phyloP scores from a whole-genome alignment of 1,140 invertebrate genomes.

The Drosophila simulans region DNA sequence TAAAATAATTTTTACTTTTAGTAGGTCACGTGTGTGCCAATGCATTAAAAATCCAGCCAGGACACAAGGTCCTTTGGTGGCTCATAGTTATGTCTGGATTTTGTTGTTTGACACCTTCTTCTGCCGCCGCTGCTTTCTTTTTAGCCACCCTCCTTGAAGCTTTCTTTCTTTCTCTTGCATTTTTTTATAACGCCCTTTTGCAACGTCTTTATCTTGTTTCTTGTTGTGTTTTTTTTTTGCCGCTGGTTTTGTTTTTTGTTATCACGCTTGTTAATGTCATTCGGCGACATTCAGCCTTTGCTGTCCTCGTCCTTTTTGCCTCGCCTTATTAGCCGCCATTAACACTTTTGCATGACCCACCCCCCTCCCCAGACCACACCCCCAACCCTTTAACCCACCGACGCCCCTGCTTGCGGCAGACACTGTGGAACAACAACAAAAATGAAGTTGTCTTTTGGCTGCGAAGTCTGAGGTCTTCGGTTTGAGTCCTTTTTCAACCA shows the following conservation, averaged over 20 bases:
- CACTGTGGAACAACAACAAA: conserved; percentile 15
- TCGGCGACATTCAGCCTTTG: conserved; percentile 18
- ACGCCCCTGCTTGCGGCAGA: conserved; percentile 12
- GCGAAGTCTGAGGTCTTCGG: background rate
- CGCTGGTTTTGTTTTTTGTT: conserved; percentile 47
- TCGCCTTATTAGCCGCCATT: conserved; percentile 76
- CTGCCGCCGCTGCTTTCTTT: conserved; percentile 10
- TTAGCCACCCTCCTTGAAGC: conserved; percentile 1
- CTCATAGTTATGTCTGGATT: background rate
- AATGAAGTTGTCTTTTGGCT: conserved; percentile 37
- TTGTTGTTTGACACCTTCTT: conserved; percentile 44
- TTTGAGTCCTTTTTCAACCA: background rate
- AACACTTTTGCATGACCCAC: conserved; percentile 64
- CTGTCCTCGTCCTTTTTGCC: conserved; percentile 50
- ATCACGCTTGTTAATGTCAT: conserved; percentile 78
- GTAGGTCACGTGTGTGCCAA: background rate
- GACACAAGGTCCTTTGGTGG: background rate
- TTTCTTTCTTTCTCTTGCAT: background rate
- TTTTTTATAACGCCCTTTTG: conserved; percentile 3
- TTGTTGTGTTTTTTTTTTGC: conserved; percentile 5
- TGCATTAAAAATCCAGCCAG: background rate
- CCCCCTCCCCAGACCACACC: too few relatives aligned
- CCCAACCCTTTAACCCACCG: background rate
- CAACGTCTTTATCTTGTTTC: conserved; percentile 19
- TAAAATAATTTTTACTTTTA: background rate